These are phyloP conservation scores for Emesis furor DNA, from an alignment of 2,888 invertebrate species.

Conservation along the genomic window DNA sequence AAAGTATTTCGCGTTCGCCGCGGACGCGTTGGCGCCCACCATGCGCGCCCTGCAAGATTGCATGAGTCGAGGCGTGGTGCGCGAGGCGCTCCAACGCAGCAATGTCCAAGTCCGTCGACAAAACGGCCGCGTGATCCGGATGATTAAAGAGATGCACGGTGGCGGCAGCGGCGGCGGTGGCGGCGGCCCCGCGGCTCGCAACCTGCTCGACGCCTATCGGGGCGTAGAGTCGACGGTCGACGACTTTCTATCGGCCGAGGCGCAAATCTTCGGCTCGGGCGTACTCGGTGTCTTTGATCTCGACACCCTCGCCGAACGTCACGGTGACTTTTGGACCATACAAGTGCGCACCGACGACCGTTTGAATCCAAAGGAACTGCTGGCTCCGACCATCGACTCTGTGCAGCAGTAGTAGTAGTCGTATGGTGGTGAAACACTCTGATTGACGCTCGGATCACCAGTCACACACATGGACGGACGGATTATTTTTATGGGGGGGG, in stretches of 20 bases:
- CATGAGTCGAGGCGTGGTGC: too few species aligned
- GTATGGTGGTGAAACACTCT: too few species aligned
- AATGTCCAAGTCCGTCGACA: conserved; percentile 20
- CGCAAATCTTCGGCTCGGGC: conserved; percentile 24
- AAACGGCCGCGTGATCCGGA: conserved; percentile 19
- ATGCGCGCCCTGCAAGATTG: too few species aligned
- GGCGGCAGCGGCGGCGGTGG: background rate
- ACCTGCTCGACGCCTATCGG: conserved; percentile 16
- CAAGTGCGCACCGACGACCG: conserved; percentile 21
- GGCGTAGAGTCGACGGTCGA: conserved; percentile 23
- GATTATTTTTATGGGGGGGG: too few species aligned
- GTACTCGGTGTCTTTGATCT: conserved; percentile 23
- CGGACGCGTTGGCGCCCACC: background rate
- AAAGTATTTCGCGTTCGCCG: conserved; percentile 6
- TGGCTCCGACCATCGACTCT: conserved; percentile 3
- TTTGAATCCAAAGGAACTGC: conserved; percentile 22
- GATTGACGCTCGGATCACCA: background rate
- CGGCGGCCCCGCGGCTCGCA: conserved; percentile 14
- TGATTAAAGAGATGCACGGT: conserved; percentile 8
- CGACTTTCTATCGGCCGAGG: conserved; percentile 26
- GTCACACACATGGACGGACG: background rate
- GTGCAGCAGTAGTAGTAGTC: background rate
- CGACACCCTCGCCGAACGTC: conserved; percentile 5
- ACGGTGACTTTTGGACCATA: conserved; percentile 17
- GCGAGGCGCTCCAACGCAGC: conserved; percentile 12